Evolutionary conservation across 2,888 invertebrate genomes (phyloP).

Genomic region (Rhodophaea formosa): DNA sequence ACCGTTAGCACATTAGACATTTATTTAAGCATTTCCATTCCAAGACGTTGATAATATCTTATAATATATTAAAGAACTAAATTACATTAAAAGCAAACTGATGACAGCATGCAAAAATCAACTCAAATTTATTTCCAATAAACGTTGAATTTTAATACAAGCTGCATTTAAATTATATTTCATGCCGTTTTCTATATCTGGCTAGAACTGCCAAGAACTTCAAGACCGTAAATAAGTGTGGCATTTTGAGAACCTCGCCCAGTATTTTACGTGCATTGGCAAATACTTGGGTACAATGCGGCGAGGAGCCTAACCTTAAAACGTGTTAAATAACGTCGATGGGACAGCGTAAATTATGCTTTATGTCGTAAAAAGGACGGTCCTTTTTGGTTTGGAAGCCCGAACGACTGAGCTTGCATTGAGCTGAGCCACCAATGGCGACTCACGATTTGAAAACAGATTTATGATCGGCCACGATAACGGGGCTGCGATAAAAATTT

Average conservation of each 20-base stretch:
- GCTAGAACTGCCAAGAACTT: conserved; percentile 39
- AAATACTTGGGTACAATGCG: conserved; percentile 79
- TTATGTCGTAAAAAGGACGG: conserved; percentile 52
- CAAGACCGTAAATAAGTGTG: conserved; percentile 74
- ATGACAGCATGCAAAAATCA: not conserved
- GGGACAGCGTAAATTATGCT: conserved; percentile 58
- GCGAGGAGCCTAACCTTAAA: conserved; percentile 63
- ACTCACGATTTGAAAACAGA: conserved; percentile 80
- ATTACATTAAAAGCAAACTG: not conserved
- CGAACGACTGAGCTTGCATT: conserved; percentile 52
- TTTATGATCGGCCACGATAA: conserved; percentile 80
- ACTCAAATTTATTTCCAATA: not conserved
- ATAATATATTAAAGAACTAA: too few species aligned
- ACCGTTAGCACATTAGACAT: too few species aligned
- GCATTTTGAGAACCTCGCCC: conserved; percentile 73
- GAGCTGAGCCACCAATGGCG: conserved; percentile 57
- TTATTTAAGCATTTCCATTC: too few species aligned
- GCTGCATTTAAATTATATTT: not conserved
- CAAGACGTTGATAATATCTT: too few species aligned
- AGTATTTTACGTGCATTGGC: conserved; percentile 79
- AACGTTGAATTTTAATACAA: not conserved
- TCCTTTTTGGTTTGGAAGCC: conserved; percentile 49
- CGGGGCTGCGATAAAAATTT: conserved; percentile 78
- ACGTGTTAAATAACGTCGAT: conserved; percentile 57
- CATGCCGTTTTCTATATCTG: not conserved